A percentile compares a stretch with the other conserved stretches of the same genome.
Conservation (phyloP, 2,113 vertebrate genomes). For the Dasyornis broadbenti region DNA sequence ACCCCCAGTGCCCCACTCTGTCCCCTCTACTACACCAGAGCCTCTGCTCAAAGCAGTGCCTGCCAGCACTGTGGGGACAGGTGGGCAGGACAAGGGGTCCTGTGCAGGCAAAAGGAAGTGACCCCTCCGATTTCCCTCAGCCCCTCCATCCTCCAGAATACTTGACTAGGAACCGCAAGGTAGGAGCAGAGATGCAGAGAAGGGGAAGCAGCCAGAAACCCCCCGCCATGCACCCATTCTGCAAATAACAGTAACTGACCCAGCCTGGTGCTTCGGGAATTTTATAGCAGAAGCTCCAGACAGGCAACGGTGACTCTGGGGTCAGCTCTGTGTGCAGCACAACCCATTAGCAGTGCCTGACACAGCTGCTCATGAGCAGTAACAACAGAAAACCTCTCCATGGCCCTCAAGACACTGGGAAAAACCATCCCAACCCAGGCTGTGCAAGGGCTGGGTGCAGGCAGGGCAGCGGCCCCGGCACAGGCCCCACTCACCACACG, state of each 20-base stretch:
- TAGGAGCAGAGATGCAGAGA: not conserved
- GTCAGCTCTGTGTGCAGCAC: not conserved
- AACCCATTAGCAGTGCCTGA: not conserved
- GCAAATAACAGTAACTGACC: not conserved
- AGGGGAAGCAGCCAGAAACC: not conserved
- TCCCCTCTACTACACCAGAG: not conserved
- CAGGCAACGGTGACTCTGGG: not conserved
- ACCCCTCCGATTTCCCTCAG: not conserved
- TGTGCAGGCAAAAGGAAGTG: not conserved
- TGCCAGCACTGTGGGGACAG: rapidly evolving
- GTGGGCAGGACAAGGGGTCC: rapidly evolving
- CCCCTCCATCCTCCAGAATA: not conserved
- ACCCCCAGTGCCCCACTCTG: not conserved
- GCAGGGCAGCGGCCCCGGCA: not conserved
- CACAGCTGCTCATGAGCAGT: not conserved
- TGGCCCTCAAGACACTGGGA: not conserved
- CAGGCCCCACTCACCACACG: rapidly evolving
- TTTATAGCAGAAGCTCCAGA: not conserved
- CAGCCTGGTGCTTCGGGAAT: not conserved
- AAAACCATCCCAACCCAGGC: not conserved
- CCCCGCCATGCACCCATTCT: rapidly evolving
- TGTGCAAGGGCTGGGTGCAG: not conserved
- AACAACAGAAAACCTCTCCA: not conserved
- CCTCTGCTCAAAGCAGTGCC: not conserved
- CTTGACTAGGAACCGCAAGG: not conserved